Percentiles rank a stretch among this genome's conserved stretches.
Conservation (phyloP, 2,797 vertebrate species). For the Crotalus adamanteus region DNA sequence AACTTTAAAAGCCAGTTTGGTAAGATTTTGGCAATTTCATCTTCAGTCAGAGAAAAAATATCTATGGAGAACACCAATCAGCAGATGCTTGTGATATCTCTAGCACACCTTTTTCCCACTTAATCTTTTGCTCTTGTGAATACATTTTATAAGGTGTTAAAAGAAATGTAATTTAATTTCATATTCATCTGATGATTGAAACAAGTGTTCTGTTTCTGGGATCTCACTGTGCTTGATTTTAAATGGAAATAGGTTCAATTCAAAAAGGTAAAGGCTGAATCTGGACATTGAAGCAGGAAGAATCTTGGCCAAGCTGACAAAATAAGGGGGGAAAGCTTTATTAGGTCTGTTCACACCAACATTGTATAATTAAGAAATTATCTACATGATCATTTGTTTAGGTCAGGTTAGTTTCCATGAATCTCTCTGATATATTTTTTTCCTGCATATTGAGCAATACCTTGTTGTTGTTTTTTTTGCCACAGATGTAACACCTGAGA, state of each 20-base stretch:
- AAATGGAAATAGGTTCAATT: background rate
- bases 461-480: background rate
- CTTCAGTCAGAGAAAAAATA: background rate
- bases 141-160: background rate
- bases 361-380: background rate
- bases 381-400: background rate
- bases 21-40: background rate
- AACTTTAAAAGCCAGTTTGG: background rate
- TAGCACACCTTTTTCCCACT: background rate
- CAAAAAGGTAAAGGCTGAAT: background rate
- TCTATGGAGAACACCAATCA: background rate
- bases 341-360: background rate
- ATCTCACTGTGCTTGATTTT: background rate
- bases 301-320: background rate
- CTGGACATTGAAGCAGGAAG: background rate
- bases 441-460: background rate
- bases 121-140: background rate
- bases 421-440: background rate
- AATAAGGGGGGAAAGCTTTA: background rate
- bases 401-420: background rate
- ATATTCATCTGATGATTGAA: background rate
- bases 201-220: background rate
- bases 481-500: constrained; percentile 31
- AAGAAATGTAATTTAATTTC: background rate
- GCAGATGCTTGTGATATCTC: background rate